Base-by-base conservation (phyloP, 2,113 vertebrate species). In the Ibidorhyncha struthersii region DNA sequence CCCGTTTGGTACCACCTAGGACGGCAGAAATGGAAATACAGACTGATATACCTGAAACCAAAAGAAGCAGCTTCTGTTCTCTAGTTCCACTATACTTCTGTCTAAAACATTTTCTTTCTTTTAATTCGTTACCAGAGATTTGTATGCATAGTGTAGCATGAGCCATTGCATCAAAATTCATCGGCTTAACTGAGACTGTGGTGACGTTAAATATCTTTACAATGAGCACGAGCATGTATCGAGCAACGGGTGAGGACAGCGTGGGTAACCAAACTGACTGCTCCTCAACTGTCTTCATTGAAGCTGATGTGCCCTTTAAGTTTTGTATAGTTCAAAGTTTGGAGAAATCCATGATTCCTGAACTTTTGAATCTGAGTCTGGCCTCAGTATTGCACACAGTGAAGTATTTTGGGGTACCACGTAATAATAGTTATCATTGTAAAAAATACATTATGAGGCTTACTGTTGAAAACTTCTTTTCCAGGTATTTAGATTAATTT, bases 211-310 rank as follows among this genome's bases (percentile, higher is more conserved):
- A 26, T 79, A 45, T 65, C 45, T 65, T 63, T 55, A 23, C 36
- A 21, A 1, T 25, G 56, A 29, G 17, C 17, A 4, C 3, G 20
- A n/a, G 36, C 32, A 5, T 10, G 7, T 41, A 17, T 82, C 30
- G 34, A 1, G 23, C 49, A 45, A 5, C 2, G 47, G 25, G 3
- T 30, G 34, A 78, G 41, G 71, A 15, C 14, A 49, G 23, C 30
- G 12, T 55, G 52, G 43, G 16, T 40, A 32, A 18, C 32, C 47
- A 40, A 9, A 22, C 38, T 38, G 43, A 7, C 43, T 29, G 62
- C 62, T 55, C 0, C 50, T 56, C 34, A 32, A 0, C 22, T 29
- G 66, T 13, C 36, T 13, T 26, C 38, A 1, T 7, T 49, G 61
- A 40, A 65, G 36, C 72, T 71, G 36, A 25, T 27, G 34, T 7